These are phyloP conservation scores for Carassius carassius DNA, from an alignment of 2,113 vertebrate species.

Conservation along the genomic window DNA sequence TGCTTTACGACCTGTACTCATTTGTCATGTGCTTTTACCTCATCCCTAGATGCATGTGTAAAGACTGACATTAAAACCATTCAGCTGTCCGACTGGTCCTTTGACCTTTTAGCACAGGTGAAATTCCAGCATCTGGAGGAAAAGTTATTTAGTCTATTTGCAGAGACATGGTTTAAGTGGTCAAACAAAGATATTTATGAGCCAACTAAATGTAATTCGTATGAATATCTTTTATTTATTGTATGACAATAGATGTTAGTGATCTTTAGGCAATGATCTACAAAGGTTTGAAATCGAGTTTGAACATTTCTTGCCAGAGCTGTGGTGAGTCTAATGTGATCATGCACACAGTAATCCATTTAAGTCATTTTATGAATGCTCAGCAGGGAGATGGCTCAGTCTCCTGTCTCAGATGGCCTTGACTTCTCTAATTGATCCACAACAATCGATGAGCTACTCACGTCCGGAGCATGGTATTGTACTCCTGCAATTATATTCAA, in stretches of 20 bases:
- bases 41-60: conserved; percentile 3
- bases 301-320: conserved; percentile 25
- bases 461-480: conserved; percentile 20
- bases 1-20: conserved; percentile 17
- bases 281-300: conserved; percentile 34
- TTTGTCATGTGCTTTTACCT: conserved; percentile 25
- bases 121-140: not conserved
- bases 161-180: not conserved
- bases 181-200: not conserved
- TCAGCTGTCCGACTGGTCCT: not conserved
- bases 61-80: conserved; percentile 14
- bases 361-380: conserved; percentile 36
- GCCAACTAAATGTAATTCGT: not conserved
- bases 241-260: conserved; percentile 14
- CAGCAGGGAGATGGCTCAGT: conserved; percentile 28
- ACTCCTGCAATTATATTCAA: conserved; percentile 39
- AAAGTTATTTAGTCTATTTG: not conserved
- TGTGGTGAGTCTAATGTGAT: conserved; percentile 44
- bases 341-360: conserved; percentile 39
- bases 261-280: not conserved
- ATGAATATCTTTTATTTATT: conserved; percentile 11
- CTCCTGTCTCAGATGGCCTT: conserved; percentile 45
- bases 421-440: conserved; percentile 51
- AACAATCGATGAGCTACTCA: conserved; percentile 39
- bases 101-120: conserved; percentile 12